These are phyloP conservation scores for Bombyx huttoni DNA, from an alignment of 2,888 invertebrate species.

Conservation along the genomic window DNA sequence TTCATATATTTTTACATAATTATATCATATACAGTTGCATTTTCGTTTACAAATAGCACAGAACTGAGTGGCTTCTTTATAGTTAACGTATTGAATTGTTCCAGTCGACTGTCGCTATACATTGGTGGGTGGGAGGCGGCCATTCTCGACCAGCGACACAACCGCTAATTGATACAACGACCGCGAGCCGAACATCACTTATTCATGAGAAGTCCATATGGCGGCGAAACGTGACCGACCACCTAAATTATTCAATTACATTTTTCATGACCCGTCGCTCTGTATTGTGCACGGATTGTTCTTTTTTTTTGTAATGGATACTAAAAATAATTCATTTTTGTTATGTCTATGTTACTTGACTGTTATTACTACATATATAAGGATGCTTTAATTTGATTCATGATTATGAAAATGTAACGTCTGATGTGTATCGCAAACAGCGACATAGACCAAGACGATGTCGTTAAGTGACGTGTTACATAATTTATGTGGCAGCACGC, in stretches of 20 bases:
- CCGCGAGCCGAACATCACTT: slow-evolving; percentile 61
- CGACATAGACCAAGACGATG: slow-evolving; percentile 24
- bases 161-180: slow-evolving; percentile 72
- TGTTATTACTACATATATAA: no score
- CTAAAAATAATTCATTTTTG: background rate
- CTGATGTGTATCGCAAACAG: background rate
- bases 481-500: slow-evolving; percentile 65
- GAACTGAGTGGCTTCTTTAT: slow-evolving; percentile 18
- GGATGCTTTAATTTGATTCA: no score
- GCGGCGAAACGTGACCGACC: slow-evolving; percentile 62
- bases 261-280: slow-evolving; percentile 51
- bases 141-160: slow-evolving; percentile 54
- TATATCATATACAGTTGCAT: background rate
- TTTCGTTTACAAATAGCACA: background rate
- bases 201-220: slow-evolving; percentile 71
- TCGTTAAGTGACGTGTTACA: slow-evolving; percentile 54
- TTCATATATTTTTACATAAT: background rate
- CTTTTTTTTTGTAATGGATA: background rate
- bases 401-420: background rate
- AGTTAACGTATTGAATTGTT: slow-evolving; percentile 21
- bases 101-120: slow-evolving; percentile 13
- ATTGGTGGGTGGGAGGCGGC: slow-evolving; percentile 32
- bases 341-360: background rate
- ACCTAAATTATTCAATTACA: slow-evolving; percentile 68
- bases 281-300: slow-evolving; percentile 16